Percentiles rank a stretch among this genome's conserved stretches.
Conservation (phyloP, 2,888 invertebrate species). For the Dinocampus coccinellae region DNA sequence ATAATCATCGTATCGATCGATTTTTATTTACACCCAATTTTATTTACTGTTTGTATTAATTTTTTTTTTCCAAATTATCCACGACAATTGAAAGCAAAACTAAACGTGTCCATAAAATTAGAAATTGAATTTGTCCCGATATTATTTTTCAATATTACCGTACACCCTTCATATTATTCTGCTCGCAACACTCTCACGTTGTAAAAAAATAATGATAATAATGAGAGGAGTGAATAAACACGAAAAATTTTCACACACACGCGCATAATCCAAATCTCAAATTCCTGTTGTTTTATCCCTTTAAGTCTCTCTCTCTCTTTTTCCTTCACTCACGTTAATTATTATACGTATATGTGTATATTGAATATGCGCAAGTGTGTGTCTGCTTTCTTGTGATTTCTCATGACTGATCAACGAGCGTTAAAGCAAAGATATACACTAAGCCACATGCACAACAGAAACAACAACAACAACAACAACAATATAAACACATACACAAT, state of each 20-base stretch:
- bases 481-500: conserved; percentile 26
- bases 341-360: neutral
- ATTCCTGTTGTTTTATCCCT: neutral
- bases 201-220: conserved; percentile 2
- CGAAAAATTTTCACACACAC: conserved; percentile 5
- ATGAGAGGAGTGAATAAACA: neutral
- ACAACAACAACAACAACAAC: conserved; percentile 4
- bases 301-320: neutral
- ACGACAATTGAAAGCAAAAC: neutral
- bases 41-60: neutral
- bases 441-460: conserved; percentile 11
- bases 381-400: conserved; percentile 32
- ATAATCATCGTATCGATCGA: neutral
- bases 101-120: neutral
- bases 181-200: neutral
- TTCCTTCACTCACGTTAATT: neutral
- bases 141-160: neutral
- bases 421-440: conserved; percentile 17
- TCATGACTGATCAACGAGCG: conserved; percentile 31
- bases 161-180: neutral
- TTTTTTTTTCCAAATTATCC: neutral
- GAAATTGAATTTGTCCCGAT: neutral
- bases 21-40: neutral
- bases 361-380: conserved; percentile 23
- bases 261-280: neutral